These are phyloP conservation scores for Macroglossus sobrinus DNA, from an alignment of 2,113 vertebrate genomes.

Conservation along the genomic window DNA sequence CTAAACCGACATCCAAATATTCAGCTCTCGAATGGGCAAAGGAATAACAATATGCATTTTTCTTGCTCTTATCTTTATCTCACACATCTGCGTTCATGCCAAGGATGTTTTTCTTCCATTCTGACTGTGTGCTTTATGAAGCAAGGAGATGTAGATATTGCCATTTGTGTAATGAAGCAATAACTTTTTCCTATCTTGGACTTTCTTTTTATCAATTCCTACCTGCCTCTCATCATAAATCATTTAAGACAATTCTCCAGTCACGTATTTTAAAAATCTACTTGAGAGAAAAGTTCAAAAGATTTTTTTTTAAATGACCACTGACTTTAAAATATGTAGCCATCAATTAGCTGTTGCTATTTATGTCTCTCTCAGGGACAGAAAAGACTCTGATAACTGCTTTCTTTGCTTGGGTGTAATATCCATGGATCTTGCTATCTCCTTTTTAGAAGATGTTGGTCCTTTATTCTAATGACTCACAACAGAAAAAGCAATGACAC, in stretches of 20 bases:
- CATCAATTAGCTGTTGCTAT: conserved; percentile 35
- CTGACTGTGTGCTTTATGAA: conserved; percentile 36
- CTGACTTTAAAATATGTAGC: conserved; percentile 19
- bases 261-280: conserved; percentile 7
- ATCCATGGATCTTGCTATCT: not conserved
- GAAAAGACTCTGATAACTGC: not conserved
- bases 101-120: conserved; percentile 58
- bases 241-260: conserved; percentile 16
- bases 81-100: not conserved
- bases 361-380: conserved; percentile 25
- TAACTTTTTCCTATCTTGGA: conserved; percentile 44
- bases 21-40: not conserved
- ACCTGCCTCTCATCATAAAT: not conserved
- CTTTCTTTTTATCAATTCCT: not conserved
- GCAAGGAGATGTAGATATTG: conserved; percentile 40
- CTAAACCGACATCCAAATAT: not conserved
- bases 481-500: conserved; percentile 27
- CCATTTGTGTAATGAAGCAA: conserved; percentile 53
- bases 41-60: not conserved
- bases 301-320: not conserved
- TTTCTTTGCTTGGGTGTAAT: conserved; percentile 39
- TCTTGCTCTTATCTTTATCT: not conserved
- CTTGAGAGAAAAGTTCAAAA: conserved; percentile 31
- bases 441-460: conserved; percentile 20
- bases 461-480: conserved; percentile 27